Conservation (phyloP, 2,797 vertebrate genomes). For the Fringilla coelebs region DNA sequence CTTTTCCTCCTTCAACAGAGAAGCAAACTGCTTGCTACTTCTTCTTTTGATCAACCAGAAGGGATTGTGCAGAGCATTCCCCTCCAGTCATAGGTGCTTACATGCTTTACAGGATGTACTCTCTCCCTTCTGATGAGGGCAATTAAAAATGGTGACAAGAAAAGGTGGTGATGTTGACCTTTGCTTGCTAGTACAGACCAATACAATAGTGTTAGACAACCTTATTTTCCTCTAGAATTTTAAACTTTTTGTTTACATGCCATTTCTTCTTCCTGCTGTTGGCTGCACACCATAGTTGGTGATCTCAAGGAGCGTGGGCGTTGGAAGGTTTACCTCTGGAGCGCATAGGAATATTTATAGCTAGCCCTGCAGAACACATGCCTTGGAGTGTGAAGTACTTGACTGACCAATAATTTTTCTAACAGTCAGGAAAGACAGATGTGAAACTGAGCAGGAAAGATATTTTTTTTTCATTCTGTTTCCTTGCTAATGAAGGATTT, state of each 20-base stretch:
- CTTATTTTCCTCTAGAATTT: not conserved
- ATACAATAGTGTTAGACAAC: not conserved
- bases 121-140: not conserved
- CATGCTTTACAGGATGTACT: not conserved
- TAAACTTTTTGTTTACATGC: not conserved
- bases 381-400: not conserved
- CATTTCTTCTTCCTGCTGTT: not conserved
- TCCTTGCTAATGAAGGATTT: not conserved
- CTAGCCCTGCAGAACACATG: not conserved
- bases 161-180: not conserved
- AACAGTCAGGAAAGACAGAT: not conserved
- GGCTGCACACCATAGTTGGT: not conserved
- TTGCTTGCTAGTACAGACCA: not conserved
- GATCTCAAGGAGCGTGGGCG: not conserved
- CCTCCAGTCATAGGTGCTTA: not conserved
- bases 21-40: not conserved
- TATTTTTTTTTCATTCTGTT: not conserved
- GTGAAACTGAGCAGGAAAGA: not conserved
- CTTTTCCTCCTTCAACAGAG: no score
- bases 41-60: not conserved
- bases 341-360: not conserved
- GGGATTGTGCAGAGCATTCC: not conserved
- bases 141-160: not conserved
- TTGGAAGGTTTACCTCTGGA: not conserved
- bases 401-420: not conserved